Percentiles rank a stretch among this genome's conserved stretches.
These are phyloP conservation scores for Heliothis virescens DNA, from an alignment of 1,140 invertebrate species.

Conservation along the genomic window DNA sequence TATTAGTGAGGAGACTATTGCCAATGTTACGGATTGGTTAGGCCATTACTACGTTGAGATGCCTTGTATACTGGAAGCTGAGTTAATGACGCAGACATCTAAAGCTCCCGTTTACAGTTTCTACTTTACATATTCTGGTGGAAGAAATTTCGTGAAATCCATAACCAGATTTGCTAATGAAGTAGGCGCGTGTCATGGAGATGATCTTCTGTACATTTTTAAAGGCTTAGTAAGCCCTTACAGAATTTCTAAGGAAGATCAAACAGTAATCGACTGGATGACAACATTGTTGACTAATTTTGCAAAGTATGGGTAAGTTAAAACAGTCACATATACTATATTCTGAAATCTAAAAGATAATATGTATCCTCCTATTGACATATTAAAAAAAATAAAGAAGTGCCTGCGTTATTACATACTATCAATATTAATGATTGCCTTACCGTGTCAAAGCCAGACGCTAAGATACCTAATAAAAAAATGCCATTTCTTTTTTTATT, in stretches of 20 bases:
- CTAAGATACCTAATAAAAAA: not conserved
- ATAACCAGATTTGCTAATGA: constrained; percentile 19
- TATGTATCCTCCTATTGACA: not conserved
- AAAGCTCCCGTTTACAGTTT: constrained; percentile 65
- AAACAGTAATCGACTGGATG: constrained; percentile 43
- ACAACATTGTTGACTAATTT: constrained; percentile 50
- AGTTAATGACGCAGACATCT: constrained; percentile 56
- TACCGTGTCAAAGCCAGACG: too few relatives aligned
- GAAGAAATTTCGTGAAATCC: constrained; percentile 72
- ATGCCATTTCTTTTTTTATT: too few relatives aligned
- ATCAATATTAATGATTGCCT: too few relatives aligned
- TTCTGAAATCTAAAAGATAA: not conserved
- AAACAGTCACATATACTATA: not conserved
- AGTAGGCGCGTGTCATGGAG: constrained; percentile 45
- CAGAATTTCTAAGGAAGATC: constrained; percentile 31
- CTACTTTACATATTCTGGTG: constrained; percentile 72
- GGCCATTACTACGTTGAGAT: constrained; percentile 56
- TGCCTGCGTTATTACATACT: too few relatives aligned
- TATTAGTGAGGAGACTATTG: constrained; percentile 53
- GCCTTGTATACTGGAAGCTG: not conserved
- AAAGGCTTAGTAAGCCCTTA: constrained; percentile 7
- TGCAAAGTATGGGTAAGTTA: constrained; percentile 51
- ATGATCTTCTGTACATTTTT: constrained; percentile 49
- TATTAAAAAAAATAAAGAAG: not conserved
- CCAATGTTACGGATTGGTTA: constrained; percentile 46